Evolutionary conservation across 2,113 vertebrate genomes (phyloP), one percentile per base, ranked within the genome.

Genomic region (Corythornis vintsioides): DNA sequence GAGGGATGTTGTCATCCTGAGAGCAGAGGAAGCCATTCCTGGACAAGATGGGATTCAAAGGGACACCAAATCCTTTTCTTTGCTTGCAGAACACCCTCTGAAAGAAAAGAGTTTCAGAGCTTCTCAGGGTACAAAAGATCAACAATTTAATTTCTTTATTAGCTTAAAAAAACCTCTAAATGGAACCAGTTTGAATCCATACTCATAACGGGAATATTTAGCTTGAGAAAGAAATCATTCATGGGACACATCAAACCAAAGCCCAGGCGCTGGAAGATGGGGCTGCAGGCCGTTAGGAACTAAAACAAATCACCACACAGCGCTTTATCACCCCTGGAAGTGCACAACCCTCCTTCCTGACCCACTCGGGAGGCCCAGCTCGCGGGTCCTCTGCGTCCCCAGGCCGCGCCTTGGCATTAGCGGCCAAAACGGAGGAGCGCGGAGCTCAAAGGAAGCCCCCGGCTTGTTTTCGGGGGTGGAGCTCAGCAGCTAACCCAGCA

Each of bases 331-430:
- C 14, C 35, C 25, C 40, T 1, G 22, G 13, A 6, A 10, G 16
- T 0, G 1, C 1, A 15, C 0, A 3, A 15, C 11, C 12, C 0
- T 4, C 0, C 12, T 3, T 2, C 20, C 7, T 2, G 42, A 15
- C 63, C 24, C 13, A 0, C 11, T 28, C 13, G 31, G 9, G 22
- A 60, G 15, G 12, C 38, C 28, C 8, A 3, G 38, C 5, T 3
- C 4, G 31, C 38, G 1, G 45, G 3, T 33, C 17, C 24, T 14
- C 25, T 8, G 6, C 61, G 3, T 0, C 60, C 9, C 31, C 13
- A 31, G 4, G 21, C 9, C 31, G 18, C 31, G 7, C 31, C 3
- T 3, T 4, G 6, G 6, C 66, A 9, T 1, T 6, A 4, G 3
- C 29, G 15, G 20, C 40, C 40, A 28, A 13, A 28, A 14, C 2